phyloP scores from a whole-genome alignment of 2,113 vertebrate species.

The Typhlomys cinereus region DNA sequence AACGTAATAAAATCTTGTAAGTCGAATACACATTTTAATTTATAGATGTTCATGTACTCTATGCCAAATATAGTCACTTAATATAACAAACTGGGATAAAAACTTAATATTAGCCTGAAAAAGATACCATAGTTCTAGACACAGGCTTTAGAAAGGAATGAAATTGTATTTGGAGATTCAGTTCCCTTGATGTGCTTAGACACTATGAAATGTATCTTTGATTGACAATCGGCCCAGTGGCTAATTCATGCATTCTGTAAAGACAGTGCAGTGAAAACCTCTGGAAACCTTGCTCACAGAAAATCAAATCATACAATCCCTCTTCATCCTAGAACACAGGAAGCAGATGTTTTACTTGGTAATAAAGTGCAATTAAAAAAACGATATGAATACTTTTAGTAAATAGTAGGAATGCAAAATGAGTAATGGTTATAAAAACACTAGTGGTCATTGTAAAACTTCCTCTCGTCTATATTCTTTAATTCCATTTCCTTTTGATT shows the following conservation, averaged over 20 bases:
- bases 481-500: background rate
- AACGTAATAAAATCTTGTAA: slow-evolving; percentile 7
- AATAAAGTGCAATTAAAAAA: background rate
- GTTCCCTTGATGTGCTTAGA: background rate
- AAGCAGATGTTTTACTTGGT: background rate
- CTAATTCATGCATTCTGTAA: background rate
- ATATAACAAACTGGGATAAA: background rate
- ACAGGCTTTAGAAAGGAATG: background rate
- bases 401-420: background rate
- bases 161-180: background rate
- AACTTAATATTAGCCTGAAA: background rate
- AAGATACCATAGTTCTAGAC: background rate
- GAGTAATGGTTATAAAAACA: background rate
- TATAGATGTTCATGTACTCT: background rate
- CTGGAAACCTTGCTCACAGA: background rate
- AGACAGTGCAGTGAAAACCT: background rate
- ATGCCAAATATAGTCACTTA: background rate
- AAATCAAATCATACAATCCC: background rate
- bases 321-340: background rate
- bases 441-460: background rate
- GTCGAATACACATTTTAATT: background rate
- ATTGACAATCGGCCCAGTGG: too few relatives aligned
- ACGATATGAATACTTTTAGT: background rate
- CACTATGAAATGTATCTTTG: background rate
- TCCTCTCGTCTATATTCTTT: background rate